Evolutionary conservation across 2,888 invertebrate genomes (phyloP).

Genomic region (Oligia latruncula): DNA sequence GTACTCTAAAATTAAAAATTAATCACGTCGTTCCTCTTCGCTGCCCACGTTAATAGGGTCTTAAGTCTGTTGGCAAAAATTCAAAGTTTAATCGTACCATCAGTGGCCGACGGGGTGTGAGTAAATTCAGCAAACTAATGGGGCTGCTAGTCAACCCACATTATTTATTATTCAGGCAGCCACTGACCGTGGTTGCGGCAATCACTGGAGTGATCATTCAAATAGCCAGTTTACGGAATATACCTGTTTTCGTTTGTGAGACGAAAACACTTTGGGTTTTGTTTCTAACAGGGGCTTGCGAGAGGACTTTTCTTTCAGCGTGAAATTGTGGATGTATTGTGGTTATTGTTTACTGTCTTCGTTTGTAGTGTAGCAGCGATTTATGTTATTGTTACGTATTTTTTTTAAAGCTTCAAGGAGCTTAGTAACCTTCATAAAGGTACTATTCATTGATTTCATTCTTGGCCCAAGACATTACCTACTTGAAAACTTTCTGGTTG

Average conservation of each 20-base stretch:
- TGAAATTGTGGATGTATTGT: background rate
- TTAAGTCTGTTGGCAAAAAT: conserved; percentile 59
- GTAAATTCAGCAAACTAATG: conserved; percentile 63
- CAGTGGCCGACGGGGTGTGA: conserved; percentile 35
- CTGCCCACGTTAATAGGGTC: conserved; percentile 34
- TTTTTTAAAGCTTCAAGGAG: background rate
- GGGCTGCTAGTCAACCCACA: conserved; percentile 46
- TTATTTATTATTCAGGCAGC: conserved; percentile 65
- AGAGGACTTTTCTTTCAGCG: background rate
- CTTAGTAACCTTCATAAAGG: background rate
- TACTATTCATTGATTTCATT: background rate
- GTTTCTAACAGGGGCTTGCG: conserved; percentile 2
- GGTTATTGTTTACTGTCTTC: conserved; percentile 3
- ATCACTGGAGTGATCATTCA: conserved; percentile 63
- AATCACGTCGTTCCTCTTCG: conserved; percentile 42
- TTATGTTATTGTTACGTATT: background rate
- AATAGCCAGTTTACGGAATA: conserved; percentile 42
- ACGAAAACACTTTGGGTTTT: conserved; percentile 9
- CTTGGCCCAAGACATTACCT: background rate
- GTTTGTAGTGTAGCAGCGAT: background rate
- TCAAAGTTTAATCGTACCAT: conserved; percentile 52
- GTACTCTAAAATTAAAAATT: conserved; percentile 52
- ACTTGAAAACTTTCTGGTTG: background rate
- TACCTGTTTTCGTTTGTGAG: conserved; percentile 29
- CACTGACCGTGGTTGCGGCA: conserved; percentile 60